Percentiles rank a stretch among this genome's conserved stretches.
Evolutionary conservation across 2,113 vertebrate genomes (phyloP).

Genomic region (Eptesicus fuscus): DNA sequence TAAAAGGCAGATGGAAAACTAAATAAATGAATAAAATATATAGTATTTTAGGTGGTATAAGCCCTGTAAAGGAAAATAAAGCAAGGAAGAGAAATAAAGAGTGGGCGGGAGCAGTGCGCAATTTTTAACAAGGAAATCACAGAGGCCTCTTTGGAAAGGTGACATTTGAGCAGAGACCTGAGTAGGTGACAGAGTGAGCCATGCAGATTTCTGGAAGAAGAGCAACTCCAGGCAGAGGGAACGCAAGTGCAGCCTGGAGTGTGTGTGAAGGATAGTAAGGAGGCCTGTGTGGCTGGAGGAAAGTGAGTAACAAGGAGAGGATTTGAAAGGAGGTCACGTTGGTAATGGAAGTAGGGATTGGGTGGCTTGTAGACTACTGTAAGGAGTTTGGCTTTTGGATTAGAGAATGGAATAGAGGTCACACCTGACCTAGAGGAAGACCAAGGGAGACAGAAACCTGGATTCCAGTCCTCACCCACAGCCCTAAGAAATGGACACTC

Average conservation of each 20-base stretch:
- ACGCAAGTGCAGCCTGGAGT: not conserved
- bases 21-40: not conserved
- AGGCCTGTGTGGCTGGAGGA: not conserved
- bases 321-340: not conserved
- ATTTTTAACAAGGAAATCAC: not conserved
- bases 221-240: not conserved
- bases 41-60: not conserved
- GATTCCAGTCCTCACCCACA: not conserved
- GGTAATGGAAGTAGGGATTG: not conserved
- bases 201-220: not conserved
- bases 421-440: not conserved
- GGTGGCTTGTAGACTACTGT: not conserved
- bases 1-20: not conserved
- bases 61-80: not conserved
- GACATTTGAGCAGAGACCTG: not conserved
- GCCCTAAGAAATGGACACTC: not conserved
- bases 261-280: not conserved
- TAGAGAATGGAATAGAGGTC: not conserved
- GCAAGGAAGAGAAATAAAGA: not conserved
- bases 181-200: not conserved
- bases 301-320: not conserved
- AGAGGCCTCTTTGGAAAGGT: not conserved
- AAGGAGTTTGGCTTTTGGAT: not conserved
- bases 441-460: not conserved
- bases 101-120: not conserved